Base-by-base conservation (phyloP, 2,113 vertebrate genomes). In the Rallus limicola region DNA sequence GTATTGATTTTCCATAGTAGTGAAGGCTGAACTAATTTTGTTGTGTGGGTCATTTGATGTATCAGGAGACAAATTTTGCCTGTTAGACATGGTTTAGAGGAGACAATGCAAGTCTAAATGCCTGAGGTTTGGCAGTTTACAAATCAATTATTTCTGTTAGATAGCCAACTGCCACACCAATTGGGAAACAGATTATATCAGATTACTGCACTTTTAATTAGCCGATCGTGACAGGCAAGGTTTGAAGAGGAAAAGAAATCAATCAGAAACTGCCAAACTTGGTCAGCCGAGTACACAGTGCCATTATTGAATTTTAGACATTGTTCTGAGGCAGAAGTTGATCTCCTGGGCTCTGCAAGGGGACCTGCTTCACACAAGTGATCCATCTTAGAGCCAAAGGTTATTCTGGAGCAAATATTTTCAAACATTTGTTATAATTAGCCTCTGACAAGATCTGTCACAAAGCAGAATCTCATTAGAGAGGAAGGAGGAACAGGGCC, bases 181-280 rank as follows among this genome's bases (percentile, higher is more conserved):
- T 84, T 95, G 95, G 94, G 93, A 93, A 94, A 95, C 65, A 94
- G 96, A 97, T 97, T 96, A 93, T 92, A 97, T 96, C 94, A 94
- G 95, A 97, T 97, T 96, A 96, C 88, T 84, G 79, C 92, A 96
- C 93, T 97, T 97, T 96, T 97, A 97, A 97, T 97, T 97, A 97
- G 95, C 90, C 5, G 33, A 85, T 96, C 15, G n/a, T 96, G 96
- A 96, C 93, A 96, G 85, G 81, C 91, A 97, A 88, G 91, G 78
- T 86, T 96, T 94, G 90, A 90, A 95, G 80, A 94, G 91, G 44
- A 80, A 93, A 95, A 87, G 67, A 95, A 96, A 97, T 97, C 96
- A 96, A 97, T 97, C 88, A 94, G 77, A 82, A 93, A 56, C 90
- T 93, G 94, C 88, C 95, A 96, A 38, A 92, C 33, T 82, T 68